Evolutionary conservation across 1,140 invertebrate species (phyloP), one percentile per base, ranked within the genome.

Genomic region (Saxidomus purpurata): DNA sequence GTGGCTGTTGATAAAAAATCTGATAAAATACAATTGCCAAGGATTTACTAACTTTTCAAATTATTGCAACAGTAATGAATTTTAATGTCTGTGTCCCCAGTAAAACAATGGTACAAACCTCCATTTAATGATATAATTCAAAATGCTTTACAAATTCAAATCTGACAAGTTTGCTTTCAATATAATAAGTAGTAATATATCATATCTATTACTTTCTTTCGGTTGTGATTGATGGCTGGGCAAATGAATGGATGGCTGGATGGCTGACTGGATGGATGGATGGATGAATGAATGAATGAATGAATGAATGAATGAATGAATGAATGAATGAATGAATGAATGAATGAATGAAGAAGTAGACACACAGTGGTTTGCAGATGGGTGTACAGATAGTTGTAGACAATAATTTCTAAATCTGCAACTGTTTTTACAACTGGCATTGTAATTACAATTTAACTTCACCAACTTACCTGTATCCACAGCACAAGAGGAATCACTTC

Each of bases 381-480:
- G n/a, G n/a, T n/a, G n/a, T n/a, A n/a, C n/a, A n/a, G n/a, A n/a
- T n/a, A n/a, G n/a, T n/a, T n/a, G n/a, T n/a, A n/a, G n/a, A n/a
- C n/a, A n/a, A n/a, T n/a, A n/a, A n/a, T n/a, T n/a, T n/a, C n/a
- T n/a, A n/a, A n/a, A n/a, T n/a, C n/a, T n/a, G n/a, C n/a, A n/a
- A n/a, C n/a, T n/a, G n/a, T n/a, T n/a, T n/a, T n/a, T n/a, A n/a
- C n/a, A n/a, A n/a, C n/a, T n/a, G n/a, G n/a, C n/a, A n/a, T n/a
- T n/a, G n/a, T n/a, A n/a, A n/a, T n/a, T n/a, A n/a, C n/a, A n/a
- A n/a, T n/a, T n/a, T n/a, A n/a, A n/a, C n/a, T n/a, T n/a, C n/a
- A n/a, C n/a, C n/a, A 34, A 63, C 86, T 80, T 88, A 88, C 86
- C 86, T 81, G 76, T 49, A 69, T 88, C 59, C 31, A 81, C 77